phyloP scores from a whole-genome alignment of 2,797 vertebrate species.

The Esox masquinongy region DNA sequence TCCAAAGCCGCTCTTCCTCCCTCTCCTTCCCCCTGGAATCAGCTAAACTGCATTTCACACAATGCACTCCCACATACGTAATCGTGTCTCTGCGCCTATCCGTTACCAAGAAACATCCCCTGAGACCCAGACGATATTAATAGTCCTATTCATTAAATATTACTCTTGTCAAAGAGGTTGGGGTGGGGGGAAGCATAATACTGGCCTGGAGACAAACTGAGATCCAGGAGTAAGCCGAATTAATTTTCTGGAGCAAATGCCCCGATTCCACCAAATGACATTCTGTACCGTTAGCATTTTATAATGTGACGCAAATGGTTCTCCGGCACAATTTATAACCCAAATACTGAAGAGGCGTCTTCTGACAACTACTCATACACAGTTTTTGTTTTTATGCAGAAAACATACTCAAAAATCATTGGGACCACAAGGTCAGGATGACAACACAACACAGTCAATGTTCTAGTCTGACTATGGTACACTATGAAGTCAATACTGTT shows the following conservation, averaged over 20 bases:
- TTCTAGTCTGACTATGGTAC: not conserved
- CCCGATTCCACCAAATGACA: constrained; percentile 90
- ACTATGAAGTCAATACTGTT: not conserved
- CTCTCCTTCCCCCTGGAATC: not conserved
- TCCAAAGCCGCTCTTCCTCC: not conserved
- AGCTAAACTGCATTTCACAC: constrained; percentile 33
- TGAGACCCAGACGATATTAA: constrained; percentile 89
- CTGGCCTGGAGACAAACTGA: constrained; percentile 89
- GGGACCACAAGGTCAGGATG: not conserved
- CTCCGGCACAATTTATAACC: constrained; percentile 88
- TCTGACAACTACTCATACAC: not conserved
- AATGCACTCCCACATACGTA: constrained; percentile 40
- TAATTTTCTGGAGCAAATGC: constrained; percentile 92
- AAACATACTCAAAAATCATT: not conserved
- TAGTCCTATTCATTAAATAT: constrained; percentile 97
- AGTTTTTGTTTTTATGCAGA: not conserved
- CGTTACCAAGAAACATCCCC: constrained; percentile 86
- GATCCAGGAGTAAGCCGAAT: constrained; percentile 89
- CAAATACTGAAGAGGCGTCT: constrained; percentile 75
- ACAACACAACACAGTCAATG: not conserved
- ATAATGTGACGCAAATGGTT: constrained; percentile 93
- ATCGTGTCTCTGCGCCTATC: constrained; percentile 78
- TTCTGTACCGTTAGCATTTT: constrained; percentile 91
- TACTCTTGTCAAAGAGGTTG: constrained; percentile 91
- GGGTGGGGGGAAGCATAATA: constrained; percentile 80